A percentile compares a stretch with the other conserved stretches of the same genome.
These are phyloP conservation scores for Synanthedon formicaeformis DNA, from an alignment of 2,888 invertebrate genomes.

Conservation along the genomic window DNA sequence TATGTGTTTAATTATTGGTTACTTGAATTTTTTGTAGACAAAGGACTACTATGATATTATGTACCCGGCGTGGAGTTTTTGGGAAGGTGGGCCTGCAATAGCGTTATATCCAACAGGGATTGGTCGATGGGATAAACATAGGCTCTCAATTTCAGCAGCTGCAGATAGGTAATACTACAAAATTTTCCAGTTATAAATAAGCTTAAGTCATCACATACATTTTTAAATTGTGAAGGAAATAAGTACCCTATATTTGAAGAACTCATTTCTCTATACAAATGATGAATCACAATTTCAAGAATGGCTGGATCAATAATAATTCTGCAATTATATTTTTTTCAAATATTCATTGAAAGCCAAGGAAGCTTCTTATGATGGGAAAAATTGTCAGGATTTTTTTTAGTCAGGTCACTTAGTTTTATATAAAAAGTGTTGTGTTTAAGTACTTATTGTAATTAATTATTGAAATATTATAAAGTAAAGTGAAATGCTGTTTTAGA, in stretches of 20 bases:
- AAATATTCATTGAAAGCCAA: too few species aligned
- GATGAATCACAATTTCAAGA: too few species aligned
- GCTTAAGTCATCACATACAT: neutral
- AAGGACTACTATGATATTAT: slow-evolving; percentile 88
- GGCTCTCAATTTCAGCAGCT: slow-evolving; percentile 76
- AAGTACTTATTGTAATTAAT: too few species aligned
- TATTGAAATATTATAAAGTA: too few species aligned
- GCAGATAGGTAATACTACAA: slow-evolving; percentile 54
- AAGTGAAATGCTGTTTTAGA: slow-evolving; percentile 18
- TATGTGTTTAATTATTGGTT: slow-evolving; percentile 1
- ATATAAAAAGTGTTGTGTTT: too few species aligned
- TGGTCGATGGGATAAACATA: slow-evolving; percentile 92
- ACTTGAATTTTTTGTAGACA: slow-evolving; percentile 56
- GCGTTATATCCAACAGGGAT: slow-evolving; percentile 92
- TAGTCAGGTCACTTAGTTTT: too few species aligned
- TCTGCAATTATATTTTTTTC: too few species aligned
- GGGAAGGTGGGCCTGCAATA: slow-evolving; percentile 98
- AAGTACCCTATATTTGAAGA: neutral
- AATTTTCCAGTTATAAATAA: too few species aligned
- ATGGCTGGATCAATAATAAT: too few species aligned
- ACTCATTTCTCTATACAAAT: neutral
- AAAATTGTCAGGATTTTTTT: too few species aligned
- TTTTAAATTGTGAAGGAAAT: neutral
- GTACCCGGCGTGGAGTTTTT: slow-evolving; percentile 98
- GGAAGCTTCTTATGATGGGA: too few species aligned